phyloP scores from a whole-genome alignment of 2,797 vertebrate species.

The Atherinosoma microstoma region DNA sequence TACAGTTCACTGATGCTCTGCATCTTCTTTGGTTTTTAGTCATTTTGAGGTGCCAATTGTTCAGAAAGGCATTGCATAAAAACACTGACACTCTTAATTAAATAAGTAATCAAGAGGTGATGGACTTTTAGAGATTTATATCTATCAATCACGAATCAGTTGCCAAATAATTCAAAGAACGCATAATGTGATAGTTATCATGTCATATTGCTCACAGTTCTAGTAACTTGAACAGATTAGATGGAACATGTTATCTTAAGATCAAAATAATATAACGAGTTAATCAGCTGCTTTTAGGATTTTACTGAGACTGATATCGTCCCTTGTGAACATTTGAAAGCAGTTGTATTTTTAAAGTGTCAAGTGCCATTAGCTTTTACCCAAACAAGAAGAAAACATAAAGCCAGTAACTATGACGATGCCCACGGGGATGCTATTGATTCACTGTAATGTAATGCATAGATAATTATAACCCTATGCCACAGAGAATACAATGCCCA shows the following conservation, averaged over 20 bases:
- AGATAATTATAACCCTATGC: constrained; percentile 66
- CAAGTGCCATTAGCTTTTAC: constrained; percentile 66
- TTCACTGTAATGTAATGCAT: constrained; percentile 66
- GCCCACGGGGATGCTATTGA: constrained; percentile 54
- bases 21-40: not conserved
- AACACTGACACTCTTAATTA: constrained; percentile 27
- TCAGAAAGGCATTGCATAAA: constrained; percentile 32
- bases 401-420: constrained; percentile 47
- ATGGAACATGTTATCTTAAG: constrained; percentile 24
- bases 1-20: not conserved
- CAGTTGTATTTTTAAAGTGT: constrained; percentile 44
- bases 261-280: constrained; percentile 38
- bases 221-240: constrained; percentile 29
- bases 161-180: constrained; percentile 65
- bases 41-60: constrained; percentile 44
- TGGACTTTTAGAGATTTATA: constrained; percentile 37
- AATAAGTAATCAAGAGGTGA: constrained; percentile 39
- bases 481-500: constrained; percentile 62
- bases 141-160: constrained; percentile 48
- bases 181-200: constrained; percentile 34
- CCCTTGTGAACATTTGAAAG: constrained; percentile 46
- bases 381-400: constrained; percentile 37
- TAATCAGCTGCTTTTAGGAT: constrained; percentile 50
- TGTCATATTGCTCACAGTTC: constrained; percentile 17
- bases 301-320: constrained; percentile 46